Conservation (phyloP, 1,140 invertebrate genomes). For the Apis laboriosa region DNA sequence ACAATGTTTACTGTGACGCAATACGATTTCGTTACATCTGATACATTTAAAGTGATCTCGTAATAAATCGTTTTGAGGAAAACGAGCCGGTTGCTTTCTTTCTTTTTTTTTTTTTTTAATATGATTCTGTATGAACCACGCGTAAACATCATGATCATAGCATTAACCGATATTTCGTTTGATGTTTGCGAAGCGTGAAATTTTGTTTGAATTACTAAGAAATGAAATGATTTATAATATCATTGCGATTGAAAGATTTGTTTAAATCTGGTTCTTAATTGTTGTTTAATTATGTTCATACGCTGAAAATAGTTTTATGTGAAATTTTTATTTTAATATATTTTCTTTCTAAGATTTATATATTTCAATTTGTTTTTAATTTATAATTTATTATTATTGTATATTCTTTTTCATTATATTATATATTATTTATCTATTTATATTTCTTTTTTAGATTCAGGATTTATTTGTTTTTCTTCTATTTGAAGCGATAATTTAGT, state of each 20-base stretch:
- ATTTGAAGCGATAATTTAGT: too few species aligned
- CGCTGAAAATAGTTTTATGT: too few species aligned
- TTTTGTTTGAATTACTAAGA: not conserved
- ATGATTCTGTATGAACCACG: not conserved
- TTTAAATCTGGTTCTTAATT: not conserved
- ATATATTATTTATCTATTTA: too few species aligned
- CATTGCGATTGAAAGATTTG: not conserved
- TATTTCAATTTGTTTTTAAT: too few species aligned
- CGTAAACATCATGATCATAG: not conserved
- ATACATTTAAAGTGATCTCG: not conserved
- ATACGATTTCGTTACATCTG: not conserved
- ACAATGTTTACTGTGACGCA: not conserved
- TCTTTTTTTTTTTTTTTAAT: not conserved
- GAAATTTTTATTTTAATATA: too few species aligned
- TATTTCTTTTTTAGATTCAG: too few species aligned
- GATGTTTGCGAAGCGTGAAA: not conserved
- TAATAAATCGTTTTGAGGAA: not conserved
- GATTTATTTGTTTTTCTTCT: too few species aligned
- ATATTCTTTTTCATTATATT: too few species aligned
- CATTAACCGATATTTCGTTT: not conserved
- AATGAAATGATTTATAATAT: not conserved
- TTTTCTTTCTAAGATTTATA: too few species aligned
- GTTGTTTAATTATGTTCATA: too few species aligned
- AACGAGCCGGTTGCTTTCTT: not conserved
- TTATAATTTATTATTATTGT: too few species aligned